A percentile compares a stretch with the other conserved stretches of the same genome.
Conservation (phyloP, 2,888 invertebrate species). For the Ptychoptera contaminata region DNA sequence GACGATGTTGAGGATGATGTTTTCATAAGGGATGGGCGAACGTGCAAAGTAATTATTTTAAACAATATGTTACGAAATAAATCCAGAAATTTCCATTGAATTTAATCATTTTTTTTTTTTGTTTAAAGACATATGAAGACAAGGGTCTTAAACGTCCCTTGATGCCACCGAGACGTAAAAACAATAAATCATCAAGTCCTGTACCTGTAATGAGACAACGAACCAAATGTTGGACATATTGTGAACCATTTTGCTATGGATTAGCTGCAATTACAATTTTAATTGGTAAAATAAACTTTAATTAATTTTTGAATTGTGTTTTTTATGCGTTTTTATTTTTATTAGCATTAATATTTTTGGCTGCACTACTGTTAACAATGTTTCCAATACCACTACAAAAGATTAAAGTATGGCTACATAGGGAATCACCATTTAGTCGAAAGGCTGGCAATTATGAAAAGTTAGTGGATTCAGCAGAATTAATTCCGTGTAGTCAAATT, state of each 20-base stretch:
- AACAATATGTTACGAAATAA: not conserved
- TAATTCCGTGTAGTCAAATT: slow-evolving; percentile 29
- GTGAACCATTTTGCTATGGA: slow-evolving; percentile 50
- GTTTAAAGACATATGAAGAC: slow-evolving; percentile 41
- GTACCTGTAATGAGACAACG: slow-evolving; percentile 34
- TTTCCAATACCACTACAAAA: slow-evolving; percentile 47
- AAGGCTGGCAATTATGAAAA: not conserved
- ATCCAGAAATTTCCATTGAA: not conserved
- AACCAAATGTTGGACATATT: slow-evolving; percentile 35
- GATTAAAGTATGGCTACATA: slow-evolving; percentile 39
- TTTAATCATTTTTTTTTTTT: slow-evolving; percentile 12
- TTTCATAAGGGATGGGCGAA: slow-evolving; percentile 55
- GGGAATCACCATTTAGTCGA: slow-evolving; percentile 11
- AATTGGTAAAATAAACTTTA: slow-evolving; percentile 27
- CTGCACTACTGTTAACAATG: slow-evolving; percentile 45
- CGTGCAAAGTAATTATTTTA: slow-evolving; percentile 35
- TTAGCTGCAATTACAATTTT: slow-evolving; percentile 41
- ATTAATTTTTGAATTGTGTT: slow-evolving; percentile 6
- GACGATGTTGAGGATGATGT: slow-evolving; percentile 67
- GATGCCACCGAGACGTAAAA: slow-evolving; percentile 54
- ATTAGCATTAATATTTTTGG: slow-evolving; percentile 43
- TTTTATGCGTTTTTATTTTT: slow-evolving; percentile 12
- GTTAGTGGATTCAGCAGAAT: slow-evolving; percentile 15
- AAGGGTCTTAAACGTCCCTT: slow-evolving; percentile 53
- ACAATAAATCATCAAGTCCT: slow-evolving; percentile 19